phyloP scores from a whole-genome alignment of 2,888 invertebrate genomes.

The Parthenolecanium corni region DNA sequence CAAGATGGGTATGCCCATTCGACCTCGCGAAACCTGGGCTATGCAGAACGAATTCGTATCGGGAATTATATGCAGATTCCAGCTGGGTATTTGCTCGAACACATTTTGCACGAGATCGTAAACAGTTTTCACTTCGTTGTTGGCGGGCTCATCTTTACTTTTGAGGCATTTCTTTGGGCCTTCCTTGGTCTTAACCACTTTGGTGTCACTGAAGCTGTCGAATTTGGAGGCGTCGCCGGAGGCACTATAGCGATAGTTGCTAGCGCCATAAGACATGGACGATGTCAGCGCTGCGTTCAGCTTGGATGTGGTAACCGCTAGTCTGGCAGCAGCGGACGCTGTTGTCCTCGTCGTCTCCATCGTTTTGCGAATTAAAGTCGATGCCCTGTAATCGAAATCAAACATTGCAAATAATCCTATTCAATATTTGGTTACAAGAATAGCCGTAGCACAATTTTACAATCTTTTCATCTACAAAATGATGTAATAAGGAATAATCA shows the following conservation, averaged over 20 bases:
- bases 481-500: too few relatives aligned
- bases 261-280: too few relatives aligned
- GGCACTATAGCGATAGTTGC: neutral
- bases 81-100: conserved; percentile 31
- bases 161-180: conserved; percentile 14
- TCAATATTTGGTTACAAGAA: too few relatives aligned
- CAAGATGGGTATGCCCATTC: conserved; percentile 29
- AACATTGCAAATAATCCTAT: too few relatives aligned
- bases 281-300: neutral
- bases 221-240: conserved; percentile 11
- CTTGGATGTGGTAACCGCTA: neutral
- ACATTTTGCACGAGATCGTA: conserved; percentile 31
- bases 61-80: conserved; percentile 30
- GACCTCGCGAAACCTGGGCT: conserved; percentile 29
- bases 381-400: too few relatives aligned
- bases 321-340: neutral
- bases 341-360: neutral
- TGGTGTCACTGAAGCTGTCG: conserved; percentile 5
- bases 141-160: neutral
- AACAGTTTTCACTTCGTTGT: neutral
- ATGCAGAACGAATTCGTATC: conserved; percentile 30
- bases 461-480: too few relatives aligned
- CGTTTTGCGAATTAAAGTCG: neutral
- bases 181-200: conserved; percentile 19
- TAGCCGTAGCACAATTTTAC: too few relatives aligned